These are phyloP conservation scores for Glandiceps talaboti DNA, from an alignment of 53 echinoderm and acorn worm species.

Conservation along the genomic window DNA sequence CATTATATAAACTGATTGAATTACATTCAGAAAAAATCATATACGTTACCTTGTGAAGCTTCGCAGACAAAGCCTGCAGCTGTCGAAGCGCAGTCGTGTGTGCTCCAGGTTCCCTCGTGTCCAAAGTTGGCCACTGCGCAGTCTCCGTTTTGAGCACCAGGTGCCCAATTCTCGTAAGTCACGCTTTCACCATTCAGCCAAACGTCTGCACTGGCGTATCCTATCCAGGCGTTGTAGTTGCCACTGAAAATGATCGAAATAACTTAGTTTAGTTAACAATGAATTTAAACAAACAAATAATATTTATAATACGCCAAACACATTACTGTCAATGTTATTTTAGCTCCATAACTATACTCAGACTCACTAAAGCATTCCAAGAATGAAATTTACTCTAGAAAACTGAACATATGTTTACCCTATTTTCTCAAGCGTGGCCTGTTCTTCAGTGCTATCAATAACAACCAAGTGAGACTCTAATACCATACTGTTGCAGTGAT, in stretches of 20 bases:
- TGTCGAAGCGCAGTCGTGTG: background rate
- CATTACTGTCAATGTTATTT: too few species aligned
- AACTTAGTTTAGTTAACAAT: too few species aligned
- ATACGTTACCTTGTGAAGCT: conserved; percentile 20
- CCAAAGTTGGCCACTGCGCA: conserved; percentile 32
- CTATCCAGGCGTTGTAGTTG: conserved; percentile 13
- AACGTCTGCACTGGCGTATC: background rate
- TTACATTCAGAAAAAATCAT: too few species aligned
- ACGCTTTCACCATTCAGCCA: conserved; percentile 8
- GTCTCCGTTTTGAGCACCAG: background rate
- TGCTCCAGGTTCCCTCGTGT: conserved; percentile 19
- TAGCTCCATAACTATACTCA: too few species aligned
- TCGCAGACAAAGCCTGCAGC: conserved; percentile 20
- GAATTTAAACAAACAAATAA: too few species aligned
- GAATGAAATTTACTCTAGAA: too few species aligned
- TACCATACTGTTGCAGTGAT: background rate
- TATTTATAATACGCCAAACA: too few species aligned
- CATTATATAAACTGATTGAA: too few species aligned
- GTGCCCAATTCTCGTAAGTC: conserved; percentile 22
- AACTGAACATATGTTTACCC: too few species aligned
- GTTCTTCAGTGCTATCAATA: conserved; percentile 15
- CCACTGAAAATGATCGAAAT: too few species aligned
- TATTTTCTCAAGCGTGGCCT: conserved; percentile 23
- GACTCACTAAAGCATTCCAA: too few species aligned
- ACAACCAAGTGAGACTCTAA: conserved; percentile 2